Evolutionary conservation across 2,797 vertebrate genomes (phyloP).

Genomic region (Tragelaphus oryx): DNA sequence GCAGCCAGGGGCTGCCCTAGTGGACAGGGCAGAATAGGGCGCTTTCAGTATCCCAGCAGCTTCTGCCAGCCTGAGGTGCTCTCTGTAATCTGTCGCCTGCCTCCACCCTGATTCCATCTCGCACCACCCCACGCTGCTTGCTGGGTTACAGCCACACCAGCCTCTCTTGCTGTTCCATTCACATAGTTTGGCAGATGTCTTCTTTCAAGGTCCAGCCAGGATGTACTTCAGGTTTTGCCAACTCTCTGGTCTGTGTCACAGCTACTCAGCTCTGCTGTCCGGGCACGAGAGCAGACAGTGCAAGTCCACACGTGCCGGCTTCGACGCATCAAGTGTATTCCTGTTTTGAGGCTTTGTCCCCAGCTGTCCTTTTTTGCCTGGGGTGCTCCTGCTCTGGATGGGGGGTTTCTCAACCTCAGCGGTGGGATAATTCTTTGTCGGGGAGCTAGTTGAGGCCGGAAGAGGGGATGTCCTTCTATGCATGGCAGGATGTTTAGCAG

Average conservation of each 20-base stretch:
- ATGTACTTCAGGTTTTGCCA: fast-evolving
- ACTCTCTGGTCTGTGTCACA: background rate
- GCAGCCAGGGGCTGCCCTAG: fast-evolving
- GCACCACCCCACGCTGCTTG: background rate
- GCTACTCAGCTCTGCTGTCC: background rate
- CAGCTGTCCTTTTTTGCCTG: background rate
- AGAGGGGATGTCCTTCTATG: background rate
- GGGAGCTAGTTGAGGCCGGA: background rate
- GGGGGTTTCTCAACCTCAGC: background rate
- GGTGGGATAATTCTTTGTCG: background rate
- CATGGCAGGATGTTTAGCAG: background rate
- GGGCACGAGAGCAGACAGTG: fast-evolving
- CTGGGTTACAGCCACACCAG: background rate
- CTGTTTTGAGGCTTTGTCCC: background rate
- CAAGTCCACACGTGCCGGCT: fast-evolving
- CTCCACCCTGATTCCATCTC: background rate
- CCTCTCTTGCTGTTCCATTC: background rate
- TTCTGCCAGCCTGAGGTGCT: background rate
- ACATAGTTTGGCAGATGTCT: background rate
- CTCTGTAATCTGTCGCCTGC: fast-evolving
- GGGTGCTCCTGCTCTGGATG: background rate
- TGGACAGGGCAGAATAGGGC: fast-evolving
- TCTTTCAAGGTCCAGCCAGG: too few species aligned
- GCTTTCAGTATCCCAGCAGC: background rate
- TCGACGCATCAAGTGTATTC: fast-evolving